Evolutionary conservation across 1,140 invertebrate species (phyloP), one percentile per base, ranked within the genome.

Genomic region (Tetragnatha versicolor): DNA sequence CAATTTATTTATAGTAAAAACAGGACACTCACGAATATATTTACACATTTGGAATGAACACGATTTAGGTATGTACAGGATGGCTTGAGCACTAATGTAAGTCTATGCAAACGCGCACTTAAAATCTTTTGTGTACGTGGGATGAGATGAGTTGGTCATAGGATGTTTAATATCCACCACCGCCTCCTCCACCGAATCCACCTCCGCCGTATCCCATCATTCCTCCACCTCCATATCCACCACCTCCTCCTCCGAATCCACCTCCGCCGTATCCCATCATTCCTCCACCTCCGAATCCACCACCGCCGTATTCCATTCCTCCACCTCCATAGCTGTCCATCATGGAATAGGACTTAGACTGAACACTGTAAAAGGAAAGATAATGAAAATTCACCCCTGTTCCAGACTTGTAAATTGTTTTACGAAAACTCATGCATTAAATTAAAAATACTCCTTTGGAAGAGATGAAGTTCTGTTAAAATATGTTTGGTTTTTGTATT

Each of bases 141-240:
- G n/a, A n/a, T n/a, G n/a, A n/a, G n/a, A n/a, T n/a, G n/a, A n/a
- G n/a, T n/a, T n/a, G n/a, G n/a, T n/a, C n/a, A n/a, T n/a, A n/a
- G n/a, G 20, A 1, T 14, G 49, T 68, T 68, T 51, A 49, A 42
- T 31, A 68, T 17, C n/a, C 49, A 2, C 35, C 65, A 35, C 27
- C 35, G 25, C 65, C 65, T 49, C 68, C 68, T 39, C 68, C 68
- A n/a, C 42, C 39, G n/a, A n/a, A 37, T 37, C 68, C 68, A 9
- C 49, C 51, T 0, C 39, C 45, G 7, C 65, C 65, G 9, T 29
- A 47, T 4, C 42, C 49, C 12, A 2, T 45, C 39, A 3, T 39
- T 0, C 29, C 49, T 27, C 47, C 51, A 17, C 68, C 68, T 17
- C 29, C 22, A 20, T n/a, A 10, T 12, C 49, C 49, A 22, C 49